Evolutionary conservation across 1,140 invertebrate species (phyloP).

Genomic region (Leptinotarsa lineolata): DNA sequence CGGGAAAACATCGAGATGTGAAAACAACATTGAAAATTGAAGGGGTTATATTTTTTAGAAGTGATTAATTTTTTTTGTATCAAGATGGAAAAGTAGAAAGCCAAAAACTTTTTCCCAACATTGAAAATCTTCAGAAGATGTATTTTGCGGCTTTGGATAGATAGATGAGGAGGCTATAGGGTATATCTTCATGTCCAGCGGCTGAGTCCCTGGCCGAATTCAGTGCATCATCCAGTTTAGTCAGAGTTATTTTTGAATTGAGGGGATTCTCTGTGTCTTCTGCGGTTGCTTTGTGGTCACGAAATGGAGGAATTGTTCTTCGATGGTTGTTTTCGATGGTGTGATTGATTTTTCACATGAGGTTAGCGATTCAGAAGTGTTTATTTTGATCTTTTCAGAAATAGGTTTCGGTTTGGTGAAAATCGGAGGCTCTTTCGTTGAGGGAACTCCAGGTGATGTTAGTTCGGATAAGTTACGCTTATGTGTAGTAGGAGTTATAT

Average conservation of each 20-base stretch:
- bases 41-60: no score
- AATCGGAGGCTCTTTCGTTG: neutral
- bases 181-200: no score
- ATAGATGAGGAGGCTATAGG: neutral
- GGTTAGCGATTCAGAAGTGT: no score
- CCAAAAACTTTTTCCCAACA: no score
- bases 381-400: no score
- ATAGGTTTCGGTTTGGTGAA: neutral
- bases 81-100: no score
- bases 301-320: neutral
- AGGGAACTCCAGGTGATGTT: neutral
- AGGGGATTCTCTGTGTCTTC: neutral
- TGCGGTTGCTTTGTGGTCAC: neutral
- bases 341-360: neutral
- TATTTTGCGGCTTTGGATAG: neutral
- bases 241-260: neutral
- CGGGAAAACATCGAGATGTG: neutral
- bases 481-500: no score
- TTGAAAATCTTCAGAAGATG: slow-evolving; percentile 5
- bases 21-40: slow-evolving; percentile 7
- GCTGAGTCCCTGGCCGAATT: neutral
- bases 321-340: neutral
- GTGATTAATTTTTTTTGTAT: no score
- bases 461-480: no score
- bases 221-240: slow-evolving; percentile 8